Percentiles rank a stretch among this genome's conserved stretches.
phyloP scores from a whole-genome alignment of 2,113 vertebrate genomes.

The Cheilinus undulatus region DNA sequence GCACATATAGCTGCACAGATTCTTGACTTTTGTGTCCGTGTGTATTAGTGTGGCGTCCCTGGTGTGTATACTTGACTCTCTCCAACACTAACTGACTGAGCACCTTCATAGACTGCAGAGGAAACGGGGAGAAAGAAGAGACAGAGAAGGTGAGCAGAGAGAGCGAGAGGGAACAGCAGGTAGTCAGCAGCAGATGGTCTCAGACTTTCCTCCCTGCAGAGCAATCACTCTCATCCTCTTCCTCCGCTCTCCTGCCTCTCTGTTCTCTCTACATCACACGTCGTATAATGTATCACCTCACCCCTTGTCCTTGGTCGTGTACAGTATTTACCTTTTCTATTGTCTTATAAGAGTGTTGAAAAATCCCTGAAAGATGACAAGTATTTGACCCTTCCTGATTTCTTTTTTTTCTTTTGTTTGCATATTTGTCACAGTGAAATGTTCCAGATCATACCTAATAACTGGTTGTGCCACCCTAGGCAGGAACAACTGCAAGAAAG shows the following conservation, averaged over 20 bases:
- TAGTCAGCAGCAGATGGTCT: conserved; percentile 79
- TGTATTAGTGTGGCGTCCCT: conserved; percentile 31
- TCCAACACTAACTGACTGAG: conserved; percentile 65
- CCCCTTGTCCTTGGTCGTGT: conserved; percentile 64
- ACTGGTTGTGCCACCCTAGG: too few species aligned
- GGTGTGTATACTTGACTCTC: conserved; percentile 25
- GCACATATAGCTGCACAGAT: conserved; percentile 34
- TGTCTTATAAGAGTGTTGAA: conserved; percentile 26
- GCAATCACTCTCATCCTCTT: conserved; percentile 71
- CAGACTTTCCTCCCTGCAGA: conserved; percentile 75
- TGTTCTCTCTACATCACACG: conserved; percentile 51
- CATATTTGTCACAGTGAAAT: too few species aligned
- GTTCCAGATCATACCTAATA: too few species aligned
- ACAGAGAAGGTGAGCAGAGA: conserved; percentile 61
- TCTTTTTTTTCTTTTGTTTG: too few species aligned
- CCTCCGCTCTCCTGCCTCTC: conserved; percentile 53
- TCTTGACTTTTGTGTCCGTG: conserved; percentile 2
- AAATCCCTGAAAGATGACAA: too few species aligned
- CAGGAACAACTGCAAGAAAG: too few species aligned
- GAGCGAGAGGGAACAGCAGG: conserved; percentile 71
- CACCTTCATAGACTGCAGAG: conserved; percentile 63
- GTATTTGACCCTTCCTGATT: too few species aligned
- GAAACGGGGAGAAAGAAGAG: conserved; percentile 45
- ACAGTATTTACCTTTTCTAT: conserved; percentile 36
- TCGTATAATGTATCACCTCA: conserved; percentile 66